A percentile compares a stretch with the other conserved stretches of the same genome.
These are phyloP conservation scores for Muraenolepis orangiensis DNA, from an alignment of 2,797 vertebrate species.

Conservation along the genomic window DNA sequence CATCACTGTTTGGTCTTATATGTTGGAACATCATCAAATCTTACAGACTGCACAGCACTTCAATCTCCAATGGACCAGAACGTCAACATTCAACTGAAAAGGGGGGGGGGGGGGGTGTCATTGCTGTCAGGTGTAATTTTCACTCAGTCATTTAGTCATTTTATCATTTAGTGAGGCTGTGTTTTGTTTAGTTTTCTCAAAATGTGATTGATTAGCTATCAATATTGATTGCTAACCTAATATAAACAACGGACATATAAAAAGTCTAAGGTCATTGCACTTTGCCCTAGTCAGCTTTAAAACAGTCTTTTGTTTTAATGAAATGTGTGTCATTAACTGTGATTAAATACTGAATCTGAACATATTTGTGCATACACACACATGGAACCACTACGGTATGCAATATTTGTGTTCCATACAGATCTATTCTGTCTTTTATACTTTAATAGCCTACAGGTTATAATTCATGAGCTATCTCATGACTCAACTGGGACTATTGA, in stretches of 20 bases:
- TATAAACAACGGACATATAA: background rate
- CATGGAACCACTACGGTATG: background rate
- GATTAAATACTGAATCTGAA: background rate
- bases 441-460: background rate
- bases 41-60: no score
- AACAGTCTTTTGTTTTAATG: background rate
- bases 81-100: background rate
- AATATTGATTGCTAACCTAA: background rate
- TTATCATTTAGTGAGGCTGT: background rate
- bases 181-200: background rate
- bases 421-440: background rate
- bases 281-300: constrained; percentile 26
- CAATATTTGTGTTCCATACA: no score
- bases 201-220: background rate
- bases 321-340: background rate
- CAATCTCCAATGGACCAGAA: background rate
- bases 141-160: background rate
- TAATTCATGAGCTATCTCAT: background rate
- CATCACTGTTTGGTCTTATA: background rate
- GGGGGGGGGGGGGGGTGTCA: no score
- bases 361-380: no score
- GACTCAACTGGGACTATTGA: no score
- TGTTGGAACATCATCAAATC: background rate
- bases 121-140: background rate
- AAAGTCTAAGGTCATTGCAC: constrained; percentile 27